A percentile compares a stretch with the other conserved stretches of the same genome.
Evolutionary conservation across 2,113 vertebrate genomes (phyloP).

Genomic region (western clawed frog (Xenopus tropicalis)): DNA sequence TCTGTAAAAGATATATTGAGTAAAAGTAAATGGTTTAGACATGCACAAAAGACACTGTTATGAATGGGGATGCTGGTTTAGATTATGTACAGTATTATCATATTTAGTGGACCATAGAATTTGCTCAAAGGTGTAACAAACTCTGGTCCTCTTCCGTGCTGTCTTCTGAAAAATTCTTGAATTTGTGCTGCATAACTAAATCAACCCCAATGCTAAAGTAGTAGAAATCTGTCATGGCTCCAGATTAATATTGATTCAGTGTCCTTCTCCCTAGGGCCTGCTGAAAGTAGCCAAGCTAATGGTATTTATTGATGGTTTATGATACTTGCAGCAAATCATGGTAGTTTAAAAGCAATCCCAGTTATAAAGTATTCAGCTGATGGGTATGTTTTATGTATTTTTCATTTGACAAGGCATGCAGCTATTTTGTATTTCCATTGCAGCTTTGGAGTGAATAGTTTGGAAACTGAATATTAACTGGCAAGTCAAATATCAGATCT

Average conservation of each 20-base stretch:
- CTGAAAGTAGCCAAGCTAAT: conserved; percentile 22
- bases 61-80: too few species aligned
- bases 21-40: too few species aligned
- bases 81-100: too few species aligned
- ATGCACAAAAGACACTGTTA: too few species aligned
- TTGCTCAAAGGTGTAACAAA: too few species aligned
- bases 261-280: background rate
- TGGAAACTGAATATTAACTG: background rate
- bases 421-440: conserved; percentile 3
- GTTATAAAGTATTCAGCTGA: conserved; percentile 9
- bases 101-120: too few species aligned
- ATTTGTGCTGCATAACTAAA: background rate
- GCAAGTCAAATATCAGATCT: background rate
- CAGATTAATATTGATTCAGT: conserved; percentile 27
- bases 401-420: background rate
- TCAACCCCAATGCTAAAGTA: conserved; percentile 10
- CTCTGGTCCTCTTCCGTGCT: too few species aligned
- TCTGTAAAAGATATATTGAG: too few species aligned
- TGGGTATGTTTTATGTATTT: conserved; percentile 28
- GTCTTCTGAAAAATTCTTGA: background rate
- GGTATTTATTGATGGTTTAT: conserved; percentile 24
- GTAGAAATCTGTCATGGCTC: conserved; percentile 21
- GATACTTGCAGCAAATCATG: conserved; percentile 14
- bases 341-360: conserved; percentile 31
- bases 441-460: background rate